phyloP scores from a whole-genome alignment of 2,888 invertebrate genomes.

The Biston stratarius region DNA sequence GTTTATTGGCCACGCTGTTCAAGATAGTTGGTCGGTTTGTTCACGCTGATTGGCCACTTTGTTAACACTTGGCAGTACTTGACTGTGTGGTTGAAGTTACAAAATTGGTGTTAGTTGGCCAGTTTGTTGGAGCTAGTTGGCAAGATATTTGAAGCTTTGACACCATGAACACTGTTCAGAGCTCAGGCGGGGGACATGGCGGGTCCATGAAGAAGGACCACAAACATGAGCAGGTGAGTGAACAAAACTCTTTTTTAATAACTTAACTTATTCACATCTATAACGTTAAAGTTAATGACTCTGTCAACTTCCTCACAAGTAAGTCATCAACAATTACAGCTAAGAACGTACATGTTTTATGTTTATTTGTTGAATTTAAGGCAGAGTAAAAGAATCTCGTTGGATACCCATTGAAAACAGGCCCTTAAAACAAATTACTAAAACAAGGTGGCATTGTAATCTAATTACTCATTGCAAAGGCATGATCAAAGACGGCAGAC shows the following conservation, averaged over 20 bases:
- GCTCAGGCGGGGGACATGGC: conserved; percentile 87
- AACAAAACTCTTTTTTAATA: background rate
- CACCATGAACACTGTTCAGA: conserved; percentile 89
- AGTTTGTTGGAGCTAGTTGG: background rate
- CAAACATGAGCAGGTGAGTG: conserved; percentile 84
- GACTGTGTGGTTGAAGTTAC: no score
- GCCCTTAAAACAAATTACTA: background rate
- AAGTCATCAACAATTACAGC: background rate
- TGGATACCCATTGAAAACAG: background rate
- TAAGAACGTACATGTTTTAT: no score
- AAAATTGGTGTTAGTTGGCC: background rate
- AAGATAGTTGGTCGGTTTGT: background rate
- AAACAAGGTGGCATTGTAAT: conserved; percentile 1
- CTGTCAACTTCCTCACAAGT: no score
- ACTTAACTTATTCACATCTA: background rate
- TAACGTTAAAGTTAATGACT: no score
- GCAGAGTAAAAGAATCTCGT: no score
- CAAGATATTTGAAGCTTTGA: background rate
- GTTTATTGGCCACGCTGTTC: background rate
- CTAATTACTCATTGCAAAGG: background rate
- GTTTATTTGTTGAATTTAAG: background rate
- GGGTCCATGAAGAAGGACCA: conserved; percentile 87
- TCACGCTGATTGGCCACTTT: background rate
- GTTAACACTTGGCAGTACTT: background rate
- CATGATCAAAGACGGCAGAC: background rate